Conservation (phyloP, 2,113 vertebrate genomes). For the Speoplatyrhinus poulsoni region DNA sequence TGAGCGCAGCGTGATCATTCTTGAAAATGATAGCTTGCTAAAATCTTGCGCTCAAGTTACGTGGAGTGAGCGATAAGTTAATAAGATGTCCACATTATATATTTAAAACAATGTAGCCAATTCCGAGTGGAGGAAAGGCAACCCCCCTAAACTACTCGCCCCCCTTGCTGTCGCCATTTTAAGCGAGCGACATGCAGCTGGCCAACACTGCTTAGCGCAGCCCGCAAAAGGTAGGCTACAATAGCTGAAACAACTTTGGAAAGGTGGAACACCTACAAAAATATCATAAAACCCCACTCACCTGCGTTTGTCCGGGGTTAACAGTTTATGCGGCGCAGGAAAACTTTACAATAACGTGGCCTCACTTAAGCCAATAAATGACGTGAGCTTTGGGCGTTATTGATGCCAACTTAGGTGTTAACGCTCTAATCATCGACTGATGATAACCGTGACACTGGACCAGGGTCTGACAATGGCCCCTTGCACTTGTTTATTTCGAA, state of each 20-base stretch:
- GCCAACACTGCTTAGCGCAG: constrained; percentile 56
- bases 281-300: constrained; percentile 61
- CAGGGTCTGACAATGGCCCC: constrained; percentile 41
- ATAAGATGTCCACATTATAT: constrained; percentile 27
- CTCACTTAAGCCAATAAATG: constrained; percentile 50
- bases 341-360: constrained; percentile 64
- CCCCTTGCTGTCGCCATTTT: constrained; percentile 81
- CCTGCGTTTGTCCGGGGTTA: constrained; percentile 56
- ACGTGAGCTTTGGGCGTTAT: constrained; percentile 59
- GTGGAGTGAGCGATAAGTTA: constrained; percentile 60
- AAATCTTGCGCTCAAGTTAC: constrained; percentile 55
- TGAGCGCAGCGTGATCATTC: constrained; percentile 52
- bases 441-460: constrained; percentile 51
- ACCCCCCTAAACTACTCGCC: constrained; percentile 47
- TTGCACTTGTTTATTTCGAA: constrained; percentile 70
- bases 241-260: constrained; percentile 62
- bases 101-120: constrained; percentile 24
- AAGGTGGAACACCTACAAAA: constrained; percentile 39
- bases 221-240: constrained; percentile 53
- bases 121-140: constrained; percentile 35
- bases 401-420: constrained; percentile 70
- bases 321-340: constrained; percentile 33
- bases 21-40: constrained; percentile 38
- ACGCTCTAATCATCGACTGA: constrained; percentile 55
- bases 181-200: constrained; percentile 77